Conservation (phyloP, 1,140 invertebrate genomes). For the Ericerus pela region DNA sequence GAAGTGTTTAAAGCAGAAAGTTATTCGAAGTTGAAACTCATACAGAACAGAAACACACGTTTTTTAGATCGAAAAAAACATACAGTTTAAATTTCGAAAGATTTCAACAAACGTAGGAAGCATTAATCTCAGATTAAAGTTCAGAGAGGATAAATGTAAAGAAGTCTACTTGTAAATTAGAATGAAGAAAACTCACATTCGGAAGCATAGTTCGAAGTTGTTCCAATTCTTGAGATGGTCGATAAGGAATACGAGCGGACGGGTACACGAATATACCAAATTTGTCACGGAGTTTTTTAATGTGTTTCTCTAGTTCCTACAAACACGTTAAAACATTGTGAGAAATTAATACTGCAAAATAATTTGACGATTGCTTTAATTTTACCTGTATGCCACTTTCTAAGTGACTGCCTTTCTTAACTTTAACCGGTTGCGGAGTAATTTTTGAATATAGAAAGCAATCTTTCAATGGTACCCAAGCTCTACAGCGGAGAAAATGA, state of each 20-base stretch:
- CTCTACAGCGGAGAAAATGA: constrained; percentile 29
- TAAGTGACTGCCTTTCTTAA: constrained; percentile 45
- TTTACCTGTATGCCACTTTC: constrained; percentile 43
- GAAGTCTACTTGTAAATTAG: too few species aligned
- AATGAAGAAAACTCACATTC: too few species aligned
- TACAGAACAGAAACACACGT: too few species aligned
- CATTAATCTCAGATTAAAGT: too few species aligned
- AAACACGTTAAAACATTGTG: constrained; percentile 20
- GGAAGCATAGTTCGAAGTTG: constrained; percentile 54
- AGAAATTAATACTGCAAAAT: constrained; percentile 3
- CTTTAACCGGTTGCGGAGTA: constrained; percentile 40
- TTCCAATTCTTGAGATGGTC: constrained; percentile 44
- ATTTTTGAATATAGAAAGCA: constrained; percentile 54
- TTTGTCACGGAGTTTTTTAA: constrained; percentile 49
- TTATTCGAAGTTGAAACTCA: too few species aligned
- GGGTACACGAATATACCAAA: constrained; percentile 68
- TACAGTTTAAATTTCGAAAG: too few species aligned
- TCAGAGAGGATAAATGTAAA: too few species aligned
- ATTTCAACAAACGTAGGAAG: too few species aligned
- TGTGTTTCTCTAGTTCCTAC: constrained; percentile 56
- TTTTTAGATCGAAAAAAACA: too few species aligned
- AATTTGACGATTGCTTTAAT: constrained; percentile 9
- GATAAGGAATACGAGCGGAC: constrained; percentile 50
- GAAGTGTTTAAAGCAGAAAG: too few species aligned
- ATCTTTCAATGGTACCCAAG: constrained; percentile 71